Evolutionary conservation across 2,113 vertebrate genomes (phyloP).

Genomic region (Ictalurus furcatus): DNA sequence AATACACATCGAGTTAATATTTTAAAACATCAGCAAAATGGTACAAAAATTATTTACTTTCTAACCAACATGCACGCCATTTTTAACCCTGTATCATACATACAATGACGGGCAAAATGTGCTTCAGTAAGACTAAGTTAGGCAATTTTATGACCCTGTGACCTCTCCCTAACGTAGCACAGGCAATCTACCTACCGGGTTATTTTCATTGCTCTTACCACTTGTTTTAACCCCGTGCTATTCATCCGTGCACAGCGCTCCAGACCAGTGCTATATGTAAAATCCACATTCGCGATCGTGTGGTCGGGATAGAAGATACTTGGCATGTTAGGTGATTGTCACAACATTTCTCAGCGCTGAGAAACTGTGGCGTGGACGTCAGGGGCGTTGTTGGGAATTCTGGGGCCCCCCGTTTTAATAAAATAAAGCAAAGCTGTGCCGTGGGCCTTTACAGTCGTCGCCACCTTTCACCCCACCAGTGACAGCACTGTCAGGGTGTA

Average conservation of each 20-base stretch:
- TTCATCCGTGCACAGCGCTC: not conserved
- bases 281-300: not conserved
- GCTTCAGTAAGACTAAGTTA: not conserved
- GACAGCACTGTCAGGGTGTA: not conserved
- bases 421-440: conserved; percentile 4
- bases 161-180: not conserved
- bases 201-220: not conserved
- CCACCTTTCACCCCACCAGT: not conserved
- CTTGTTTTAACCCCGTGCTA: not conserved
- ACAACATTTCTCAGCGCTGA: not conserved
- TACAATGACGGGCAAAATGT: too few relatives aligned
- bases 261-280: not conserved
- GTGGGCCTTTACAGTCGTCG: not conserved
- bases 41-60: not conserved
- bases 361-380: not conserved
- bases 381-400: not conserved
- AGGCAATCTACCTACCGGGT: not conserved
- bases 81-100: not conserved
- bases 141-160: not conserved
- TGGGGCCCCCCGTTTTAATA: not conserved
- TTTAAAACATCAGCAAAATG: not conserved
- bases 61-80: not conserved
- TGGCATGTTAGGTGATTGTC: conserved; percentile 11
- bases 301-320: not conserved
- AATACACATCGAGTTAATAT: not conserved